phyloP scores from a whole-genome alignment of 30 jellyfish, hydroid and myxozoan genomes.

The Aurelia sp. region DNA sequence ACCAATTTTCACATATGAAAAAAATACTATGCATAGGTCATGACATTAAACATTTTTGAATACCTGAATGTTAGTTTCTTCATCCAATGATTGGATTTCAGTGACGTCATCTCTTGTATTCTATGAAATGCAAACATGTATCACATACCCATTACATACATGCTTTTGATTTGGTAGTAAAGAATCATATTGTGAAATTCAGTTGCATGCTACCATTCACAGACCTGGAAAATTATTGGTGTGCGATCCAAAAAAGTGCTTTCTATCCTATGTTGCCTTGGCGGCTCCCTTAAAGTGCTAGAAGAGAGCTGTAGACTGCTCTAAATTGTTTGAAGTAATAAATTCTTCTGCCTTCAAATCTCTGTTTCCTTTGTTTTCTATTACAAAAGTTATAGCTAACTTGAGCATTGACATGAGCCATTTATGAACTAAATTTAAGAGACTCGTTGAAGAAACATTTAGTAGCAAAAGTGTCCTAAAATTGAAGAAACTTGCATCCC shows the following conservation, averaged over 20 bases:
- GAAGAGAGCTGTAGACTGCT: too few relatives aligned
- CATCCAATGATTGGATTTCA: constrained; percentile 33
- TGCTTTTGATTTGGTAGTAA: too few relatives aligned
- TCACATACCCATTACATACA: neutral
- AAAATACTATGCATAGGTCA: neutral
- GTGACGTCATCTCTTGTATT: constrained; percentile 25
- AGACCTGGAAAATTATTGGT: too few relatives aligned
- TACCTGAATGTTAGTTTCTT: constrained; percentile 2
- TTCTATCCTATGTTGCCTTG: too few relatives aligned
- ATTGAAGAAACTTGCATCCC: neutral
- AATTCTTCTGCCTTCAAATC: too few relatives aligned
- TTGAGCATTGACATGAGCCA: too few relatives aligned
- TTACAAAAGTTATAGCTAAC: too few relatives aligned
- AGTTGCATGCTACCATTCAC: too few relatives aligned
- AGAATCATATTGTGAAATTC: too few relatives aligned
- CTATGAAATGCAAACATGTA: neutral
- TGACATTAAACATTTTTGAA: neutral
- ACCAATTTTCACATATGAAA: neutral
- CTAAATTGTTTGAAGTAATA: too few relatives aligned
- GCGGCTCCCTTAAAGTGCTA: too few relatives aligned
- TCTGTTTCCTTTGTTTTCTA: neutral
- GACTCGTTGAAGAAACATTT: neutral
- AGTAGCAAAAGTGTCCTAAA: neutral
- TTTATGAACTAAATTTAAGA: neutral
- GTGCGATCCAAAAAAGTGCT: too few relatives aligned